Conservation (phyloP, 2,797 vertebrate species). For the Avahi laniger region DNA sequence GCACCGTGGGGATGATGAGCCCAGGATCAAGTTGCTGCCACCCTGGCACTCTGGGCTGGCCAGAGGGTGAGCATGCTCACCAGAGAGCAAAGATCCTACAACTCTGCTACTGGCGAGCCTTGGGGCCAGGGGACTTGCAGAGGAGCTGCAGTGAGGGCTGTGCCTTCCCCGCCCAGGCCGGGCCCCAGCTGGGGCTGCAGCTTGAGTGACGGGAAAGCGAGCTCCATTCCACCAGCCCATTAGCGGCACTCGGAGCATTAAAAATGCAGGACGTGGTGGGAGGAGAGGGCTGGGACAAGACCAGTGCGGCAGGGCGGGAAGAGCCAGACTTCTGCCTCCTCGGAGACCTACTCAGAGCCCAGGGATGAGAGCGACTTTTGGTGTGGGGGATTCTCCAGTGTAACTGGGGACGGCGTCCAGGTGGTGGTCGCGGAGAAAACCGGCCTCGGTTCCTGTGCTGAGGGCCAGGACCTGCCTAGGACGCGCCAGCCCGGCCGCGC, state of each 20-base stretch:
- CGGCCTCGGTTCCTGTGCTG: background rate
- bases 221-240: constrained; percentile 73
- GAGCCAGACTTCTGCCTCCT: background rate
- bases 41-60: background rate
- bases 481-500: background rate
- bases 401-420: no score
- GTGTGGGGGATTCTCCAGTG: background rate
- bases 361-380: background rate
- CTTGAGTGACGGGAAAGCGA: background rate
- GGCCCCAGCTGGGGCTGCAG: background rate
- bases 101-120: background rate
- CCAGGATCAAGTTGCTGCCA: background rate
- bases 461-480: background rate
- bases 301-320: background rate
- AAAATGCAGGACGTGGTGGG: constrained; percentile 88
- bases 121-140: background rate
- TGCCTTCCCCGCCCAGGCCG: background rate
- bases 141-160: background rate
- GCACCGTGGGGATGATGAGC: background rate
- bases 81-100: background rate
- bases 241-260: constrained; percentile 89
- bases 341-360: background rate
- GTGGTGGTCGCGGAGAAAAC: background rate
- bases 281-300: background rate
- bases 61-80: background rate